Evolutionary conservation across 2,113 vertebrate species (phyloP), one percentile per base, ranked within the genome.

Genomic region (Nothocercus nigrocapillus): DNA sequence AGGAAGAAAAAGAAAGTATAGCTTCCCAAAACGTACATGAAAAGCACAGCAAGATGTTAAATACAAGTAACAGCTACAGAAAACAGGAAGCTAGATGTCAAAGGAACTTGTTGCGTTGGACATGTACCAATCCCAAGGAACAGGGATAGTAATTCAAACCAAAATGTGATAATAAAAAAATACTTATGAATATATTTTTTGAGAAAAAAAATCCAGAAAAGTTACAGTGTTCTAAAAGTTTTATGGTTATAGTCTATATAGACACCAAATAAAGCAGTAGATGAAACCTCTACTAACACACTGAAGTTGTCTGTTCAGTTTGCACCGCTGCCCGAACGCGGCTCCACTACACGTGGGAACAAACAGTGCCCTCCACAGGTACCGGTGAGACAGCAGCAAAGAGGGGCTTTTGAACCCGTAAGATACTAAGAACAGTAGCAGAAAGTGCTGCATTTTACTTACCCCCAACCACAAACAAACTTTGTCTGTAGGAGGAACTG

Each of bases 381-480:
- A 34, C 30, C 74, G 27, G 7, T 4, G 5, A 80, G n/a, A 20
- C 53, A 59, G 61, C 36, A 80, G 7, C 2, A 1, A n/a, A 9
- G 56, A 5, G 34, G 5, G 34, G 11, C 67, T 38, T 19, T 27
- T 13, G 36, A 68, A n/a, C 36, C 68, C 20, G 12, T 5, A 49
- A 56, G 14, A 68, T 22, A 78, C 1, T 82, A 12, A 42, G 17
- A 84, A 86, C 21, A 56, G n/a, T 64, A 76, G 42, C 63, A 94
- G 84, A 79, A 76, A 45, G 87, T 66, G 22, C 54, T 72, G 36
- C 13, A 18, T 69, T 59, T 79, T 91, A 98, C 99, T 99, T 95
- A 99, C 99, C 98, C 99, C 99, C 94, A 99, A 97, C 99, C 99
- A 99, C 95, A 99, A 98, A 96, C 99, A 99, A 76, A 99, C 99